Evolutionary conservation across 2,888 invertebrate genomes (phyloP).

Genomic region (Lasioglossum marginatum): DNA sequence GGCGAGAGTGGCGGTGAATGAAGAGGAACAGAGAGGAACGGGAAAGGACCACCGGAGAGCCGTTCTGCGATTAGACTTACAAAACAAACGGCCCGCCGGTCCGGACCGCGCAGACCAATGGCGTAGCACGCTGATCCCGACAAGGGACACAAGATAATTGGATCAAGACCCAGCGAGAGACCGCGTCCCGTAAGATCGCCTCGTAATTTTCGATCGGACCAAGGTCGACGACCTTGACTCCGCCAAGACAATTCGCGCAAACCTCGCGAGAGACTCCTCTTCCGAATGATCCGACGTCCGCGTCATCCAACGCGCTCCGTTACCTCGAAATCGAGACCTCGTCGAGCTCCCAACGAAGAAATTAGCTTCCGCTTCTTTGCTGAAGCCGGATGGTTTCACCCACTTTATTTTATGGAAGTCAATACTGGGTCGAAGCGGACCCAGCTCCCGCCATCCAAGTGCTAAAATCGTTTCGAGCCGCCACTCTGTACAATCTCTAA

Average conservation of each 20-base stretch:
- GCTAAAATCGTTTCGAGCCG: neutral
- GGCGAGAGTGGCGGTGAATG: slow-evolving; percentile 44
- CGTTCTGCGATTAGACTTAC: slow-evolving; percentile 84
- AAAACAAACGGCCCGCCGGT: slow-evolving; percentile 84
- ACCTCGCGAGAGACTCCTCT: neutral
- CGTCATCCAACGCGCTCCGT: neutral
- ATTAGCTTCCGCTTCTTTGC: neutral
- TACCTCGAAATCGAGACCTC: neutral
- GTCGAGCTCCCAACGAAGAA: neutral
- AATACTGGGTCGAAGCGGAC: no score
- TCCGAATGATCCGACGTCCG: neutral
- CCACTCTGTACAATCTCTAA: neutral
- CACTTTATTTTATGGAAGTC: no score
- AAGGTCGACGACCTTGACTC: slow-evolving; percentile 75
- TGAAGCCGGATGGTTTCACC: neutral
- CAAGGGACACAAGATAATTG: slow-evolving; percentile 84
- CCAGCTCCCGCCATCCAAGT: neutral
- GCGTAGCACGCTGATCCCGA: slow-evolving; percentile 82
- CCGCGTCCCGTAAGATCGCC: slow-evolving; percentile 63
- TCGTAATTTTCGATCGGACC: slow-evolving; percentile 75
- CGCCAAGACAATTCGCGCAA: neutral
- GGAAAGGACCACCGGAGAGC: slow-evolving; percentile 83
- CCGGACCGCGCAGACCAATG: slow-evolving; percentile 80
- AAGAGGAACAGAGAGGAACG: slow-evolving; percentile 63
- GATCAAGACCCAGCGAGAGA: slow-evolving; percentile 77